Percentiles rank a stretch among this genome's conserved stretches.
phyloP scores from a whole-genome alignment of 2,888 invertebrate genomes.

The Gastrophysa polygoni region DNA sequence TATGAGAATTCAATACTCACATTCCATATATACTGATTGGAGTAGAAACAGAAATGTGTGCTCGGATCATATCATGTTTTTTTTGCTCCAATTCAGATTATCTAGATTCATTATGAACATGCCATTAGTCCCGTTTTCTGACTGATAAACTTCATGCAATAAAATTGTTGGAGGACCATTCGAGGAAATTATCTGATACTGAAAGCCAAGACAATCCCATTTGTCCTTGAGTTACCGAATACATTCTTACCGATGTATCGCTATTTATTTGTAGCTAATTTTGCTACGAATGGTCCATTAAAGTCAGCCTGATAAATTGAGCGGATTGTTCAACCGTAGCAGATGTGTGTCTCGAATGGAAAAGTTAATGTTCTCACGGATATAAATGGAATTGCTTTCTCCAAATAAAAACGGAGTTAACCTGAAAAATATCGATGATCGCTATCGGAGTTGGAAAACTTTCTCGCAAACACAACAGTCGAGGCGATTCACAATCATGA shows the following conservation, averaged over 20 bases:
- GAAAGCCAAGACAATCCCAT: slow-evolving; percentile 40
- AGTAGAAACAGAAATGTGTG: too few relatives aligned
- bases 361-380: slow-evolving; percentile 25
- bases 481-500: too few relatives aligned
- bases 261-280: slow-evolving; percentile 41
- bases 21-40: too few relatives aligned
- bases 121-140: too few relatives aligned
- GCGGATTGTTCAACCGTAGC: slow-evolving; percentile 20
- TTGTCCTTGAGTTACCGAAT: slow-evolving; percentile 33
- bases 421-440: neutral
- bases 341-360: slow-evolving; percentile 22
- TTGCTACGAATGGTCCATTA: slow-evolving; percentile 43
- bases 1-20: too few relatives aligned
- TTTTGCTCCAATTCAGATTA: too few relatives aligned
- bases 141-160: neutral
- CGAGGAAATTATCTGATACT: slow-evolving; percentile 31
- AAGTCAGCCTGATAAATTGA: slow-evolving; percentile 42
- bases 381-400: slow-evolving; percentile 25
- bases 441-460: neutral
- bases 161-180: neutral
- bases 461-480: too few relatives aligned
- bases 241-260: slow-evolving; percentile 36
- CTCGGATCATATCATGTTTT: too few relatives aligned
- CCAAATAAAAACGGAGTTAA: neutral
- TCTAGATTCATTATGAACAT: too few relatives aligned